Conservation (phyloP, 1,140 invertebrate species). For the Drosophila equinoxialis region DNA sequence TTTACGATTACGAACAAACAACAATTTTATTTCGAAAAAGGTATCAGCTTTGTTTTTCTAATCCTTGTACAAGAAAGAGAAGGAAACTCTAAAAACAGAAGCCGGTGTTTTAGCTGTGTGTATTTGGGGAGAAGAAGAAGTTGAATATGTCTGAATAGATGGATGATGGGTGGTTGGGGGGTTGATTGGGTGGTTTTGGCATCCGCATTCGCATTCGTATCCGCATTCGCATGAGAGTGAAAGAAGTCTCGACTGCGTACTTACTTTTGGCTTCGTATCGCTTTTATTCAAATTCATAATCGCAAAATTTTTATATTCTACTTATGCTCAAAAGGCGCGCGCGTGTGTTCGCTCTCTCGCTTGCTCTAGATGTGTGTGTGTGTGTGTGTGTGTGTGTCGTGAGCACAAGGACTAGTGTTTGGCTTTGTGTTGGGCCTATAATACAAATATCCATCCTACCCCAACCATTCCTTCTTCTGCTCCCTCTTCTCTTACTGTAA, state of each 20-base stretch:
- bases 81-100: not conserved
- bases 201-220: too few species aligned
- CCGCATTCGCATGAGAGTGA: constrained; percentile 6
- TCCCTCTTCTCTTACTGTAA: constrained; percentile 57
- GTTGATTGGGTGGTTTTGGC: too few species aligned
- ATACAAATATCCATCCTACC: constrained; percentile 22
- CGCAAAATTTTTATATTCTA: constrained; percentile 82
- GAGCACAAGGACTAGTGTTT: constrained; percentile 58
- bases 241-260: constrained; percentile 43
- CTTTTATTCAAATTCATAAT: constrained; percentile 83
- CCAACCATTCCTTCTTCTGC: constrained; percentile 6
- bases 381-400: constrained; percentile 3
- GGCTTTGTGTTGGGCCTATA: constrained; percentile 70
- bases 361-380: constrained; percentile 2
- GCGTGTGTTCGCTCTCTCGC: constrained; percentile 30
- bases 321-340: constrained; percentile 73
- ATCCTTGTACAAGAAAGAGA: constrained; percentile 49
- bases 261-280: constrained; percentile 71
- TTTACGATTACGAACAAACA: too few species aligned
- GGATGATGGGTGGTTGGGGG: not conserved
- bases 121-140: constrained; percentile 3
- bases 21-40: not conserved
- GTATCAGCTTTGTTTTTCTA: constrained; percentile 45
- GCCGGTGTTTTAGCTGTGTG: not conserved
- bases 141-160: constrained; percentile 10